Evolutionary conservation across 2,888 invertebrate species (phyloP), one percentile per base, ranked within the genome.

Genomic region (Thumatha senex): DNA sequence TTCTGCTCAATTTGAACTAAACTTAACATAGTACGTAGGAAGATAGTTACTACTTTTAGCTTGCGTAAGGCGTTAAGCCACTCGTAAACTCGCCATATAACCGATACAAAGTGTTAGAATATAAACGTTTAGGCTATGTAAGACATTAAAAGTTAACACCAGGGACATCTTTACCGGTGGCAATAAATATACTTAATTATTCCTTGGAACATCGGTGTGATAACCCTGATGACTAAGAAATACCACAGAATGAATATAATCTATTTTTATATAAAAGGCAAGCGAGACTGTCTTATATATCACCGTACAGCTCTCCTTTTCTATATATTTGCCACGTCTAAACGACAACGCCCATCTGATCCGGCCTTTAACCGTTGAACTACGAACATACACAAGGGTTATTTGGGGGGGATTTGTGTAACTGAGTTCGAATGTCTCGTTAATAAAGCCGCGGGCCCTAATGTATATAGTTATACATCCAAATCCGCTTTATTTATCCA

Each of bases 41-140:
- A 64, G 62, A 67, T 53, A 40, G 10, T 31, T 8, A 31, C 31
- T 24, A 31, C 61, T 62, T 60, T 58, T 56, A 51, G 58, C 41
- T 58, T 53, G 52, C 61, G 58, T 48, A 63, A 58, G 56, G 57
- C 51, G 59, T 68, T 51, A 62, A 70, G 60, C 59, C 43, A 54
- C 54, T 69, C 69, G 64, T 76, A 67, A 73, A 70, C 47, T 47
- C 49, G 55, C 61, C 56, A 56, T 54, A 59, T 53, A 44, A 59
- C 53, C 46, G 50, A 63, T 61, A 62, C 63, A 50, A 59, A 58
- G 56, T 60, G 56, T 54, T 55, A 49, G 56, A 56, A 65, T 42
- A 51, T 60, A 54, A 54, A 65, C 60, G 48, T n/a, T n/a, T n/a
- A n/a, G n/a, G n/a, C n/a, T n/a, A n/a, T n/a, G n/a, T 54, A 61